A percentile compares a stretch with the other conserved stretches of the same genome.
Evolutionary conservation across 1,140 invertebrate species (phyloP).

Genomic region (Cotesia chilonis): DNA sequence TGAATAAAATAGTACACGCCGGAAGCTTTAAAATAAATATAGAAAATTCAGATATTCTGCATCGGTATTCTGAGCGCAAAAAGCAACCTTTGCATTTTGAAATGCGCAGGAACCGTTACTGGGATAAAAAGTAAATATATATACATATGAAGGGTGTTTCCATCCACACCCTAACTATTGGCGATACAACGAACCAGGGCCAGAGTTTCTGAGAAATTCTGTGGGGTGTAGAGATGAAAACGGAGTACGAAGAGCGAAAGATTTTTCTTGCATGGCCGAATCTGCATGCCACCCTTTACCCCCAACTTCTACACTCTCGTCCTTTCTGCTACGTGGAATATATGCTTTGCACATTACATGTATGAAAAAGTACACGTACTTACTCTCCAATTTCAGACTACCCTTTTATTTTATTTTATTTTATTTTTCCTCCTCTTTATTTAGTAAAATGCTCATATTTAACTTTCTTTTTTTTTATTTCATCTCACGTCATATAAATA

Average conservation of each 20-base stretch:
- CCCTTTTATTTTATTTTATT: no score
- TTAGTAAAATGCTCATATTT: background rate
- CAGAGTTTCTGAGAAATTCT: constrained; percentile 14
- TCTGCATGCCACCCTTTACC: constrained; percentile 22
- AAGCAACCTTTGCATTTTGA: constrained; percentile 52
- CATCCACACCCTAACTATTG: constrained; percentile 19
- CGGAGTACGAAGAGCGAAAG: constrained; percentile 23
- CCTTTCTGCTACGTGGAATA: constrained; percentile 19
- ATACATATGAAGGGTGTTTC: background rate
- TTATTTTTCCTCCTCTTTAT: no score
- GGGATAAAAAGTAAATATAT: background rate
- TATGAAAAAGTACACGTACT: constrained; percentile 14
- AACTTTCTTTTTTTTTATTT: constrained; percentile 14
- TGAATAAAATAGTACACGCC: background rate
- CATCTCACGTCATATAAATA: constrained; percentile 11
- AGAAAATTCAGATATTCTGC: constrained; percentile 15
- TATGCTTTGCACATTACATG: background rate
- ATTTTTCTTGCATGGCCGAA: constrained; percentile 35
- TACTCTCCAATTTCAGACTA: constrained; percentile 1
- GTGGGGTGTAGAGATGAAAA: background rate
- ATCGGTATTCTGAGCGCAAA: constrained; percentile 49
- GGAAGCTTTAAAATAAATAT: background rate
- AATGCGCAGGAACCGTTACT: constrained; percentile 41
- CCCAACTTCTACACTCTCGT: constrained; percentile 7
- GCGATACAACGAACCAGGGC: constrained; percentile 5